phyloP scores from a whole-genome alignment of 2,797 vertebrate species.

The Cryptoprocta ferox region DNA sequence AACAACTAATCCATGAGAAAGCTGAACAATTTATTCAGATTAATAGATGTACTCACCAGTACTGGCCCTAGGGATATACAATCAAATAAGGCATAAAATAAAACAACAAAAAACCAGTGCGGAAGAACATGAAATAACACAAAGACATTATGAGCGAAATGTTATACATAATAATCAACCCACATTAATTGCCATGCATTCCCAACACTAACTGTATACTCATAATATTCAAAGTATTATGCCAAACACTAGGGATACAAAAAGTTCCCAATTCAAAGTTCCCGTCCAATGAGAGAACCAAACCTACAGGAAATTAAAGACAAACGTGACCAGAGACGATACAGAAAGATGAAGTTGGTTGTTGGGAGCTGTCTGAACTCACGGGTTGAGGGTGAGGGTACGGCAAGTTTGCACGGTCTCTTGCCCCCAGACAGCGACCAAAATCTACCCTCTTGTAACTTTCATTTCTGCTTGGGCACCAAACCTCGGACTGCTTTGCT shows the following conservation, averaged over 20 bases:
- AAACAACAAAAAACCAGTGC: not conserved
- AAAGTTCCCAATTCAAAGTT: not conserved
- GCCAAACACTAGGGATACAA: not conserved
- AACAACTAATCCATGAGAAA: not conserved
- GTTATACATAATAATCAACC: not conserved
- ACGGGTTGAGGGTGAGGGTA: too few species aligned
- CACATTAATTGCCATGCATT: not conserved
- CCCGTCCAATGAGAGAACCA: not conserved
- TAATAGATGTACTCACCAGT: not conserved
- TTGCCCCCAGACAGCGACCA: too few species aligned
- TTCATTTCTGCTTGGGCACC: too few species aligned
- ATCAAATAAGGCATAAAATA: not conserved
- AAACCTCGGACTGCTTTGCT: too few species aligned
- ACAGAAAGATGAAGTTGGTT: not conserved
- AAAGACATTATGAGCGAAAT: not conserved
- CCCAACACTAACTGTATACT: not conserved
- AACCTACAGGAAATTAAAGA: not conserved
- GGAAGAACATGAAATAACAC: not conserved
- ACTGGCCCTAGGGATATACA: not conserved
- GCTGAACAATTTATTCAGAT: not conserved
- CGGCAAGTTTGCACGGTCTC: too few species aligned
- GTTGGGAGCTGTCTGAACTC: too few species aligned
- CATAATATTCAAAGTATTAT: not conserved
- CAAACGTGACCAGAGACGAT: not conserved
- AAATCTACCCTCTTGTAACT: too few species aligned